Percentiles rank a stretch among this genome's conserved stretches.
These are phyloP conservation scores for Steinernema khuongi DNA, from an alignment of 1,140 invertebrate species.

Conservation along the genomic window DNA sequence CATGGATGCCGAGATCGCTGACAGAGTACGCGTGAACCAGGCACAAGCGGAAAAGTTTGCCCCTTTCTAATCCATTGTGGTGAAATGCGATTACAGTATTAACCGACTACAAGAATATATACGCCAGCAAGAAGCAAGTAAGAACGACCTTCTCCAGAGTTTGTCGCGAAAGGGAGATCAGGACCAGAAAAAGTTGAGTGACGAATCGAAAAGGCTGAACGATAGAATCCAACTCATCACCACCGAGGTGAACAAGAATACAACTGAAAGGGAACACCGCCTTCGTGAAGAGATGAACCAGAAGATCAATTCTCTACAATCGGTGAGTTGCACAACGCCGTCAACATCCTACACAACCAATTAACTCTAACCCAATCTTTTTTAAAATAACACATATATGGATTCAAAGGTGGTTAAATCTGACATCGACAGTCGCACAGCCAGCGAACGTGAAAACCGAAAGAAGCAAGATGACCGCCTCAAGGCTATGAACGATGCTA, in stretches of 20 bases:
- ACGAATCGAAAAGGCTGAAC: slow-evolving; percentile 47
- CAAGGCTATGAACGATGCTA: slow-evolving; percentile 12
- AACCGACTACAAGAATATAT: slow-evolving; percentile 46
- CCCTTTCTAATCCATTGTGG: not conserved
- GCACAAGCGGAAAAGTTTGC: slow-evolving; percentile 38
- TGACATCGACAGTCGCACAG: slow-evolving; percentile 35
- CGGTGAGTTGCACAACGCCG: slow-evolving; percentile 28
- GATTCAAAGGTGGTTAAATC: slow-evolving; percentile 47
- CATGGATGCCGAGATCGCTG: slow-evolving; percentile 41
- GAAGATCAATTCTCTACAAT: slow-evolving; percentile 43
- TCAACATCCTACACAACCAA: slow-evolving; percentile 22
- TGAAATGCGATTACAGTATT: slow-evolving; percentile 39
- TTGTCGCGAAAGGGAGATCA: slow-evolving; percentile 42
- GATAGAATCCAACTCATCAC: slow-evolving; percentile 50
- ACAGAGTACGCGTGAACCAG: slow-evolving; percentile 35
- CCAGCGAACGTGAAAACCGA: slow-evolving; percentile 11
- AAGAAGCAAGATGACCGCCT: slow-evolving; percentile 9
- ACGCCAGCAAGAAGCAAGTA: slow-evolving; percentile 48
- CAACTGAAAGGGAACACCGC: slow-evolving; percentile 41
- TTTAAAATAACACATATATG: slow-evolving; percentile 6
- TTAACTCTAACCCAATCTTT: slow-evolving; percentile 12
- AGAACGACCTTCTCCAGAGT: slow-evolving; percentile 43
- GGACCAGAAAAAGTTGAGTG: slow-evolving; percentile 45
- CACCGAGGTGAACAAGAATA: slow-evolving; percentile 37
- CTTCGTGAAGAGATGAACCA: slow-evolving; percentile 45